phyloP scores from a whole-genome alignment of 2,797 vertebrate species.

The Bovichtus diacanthus region DNA sequence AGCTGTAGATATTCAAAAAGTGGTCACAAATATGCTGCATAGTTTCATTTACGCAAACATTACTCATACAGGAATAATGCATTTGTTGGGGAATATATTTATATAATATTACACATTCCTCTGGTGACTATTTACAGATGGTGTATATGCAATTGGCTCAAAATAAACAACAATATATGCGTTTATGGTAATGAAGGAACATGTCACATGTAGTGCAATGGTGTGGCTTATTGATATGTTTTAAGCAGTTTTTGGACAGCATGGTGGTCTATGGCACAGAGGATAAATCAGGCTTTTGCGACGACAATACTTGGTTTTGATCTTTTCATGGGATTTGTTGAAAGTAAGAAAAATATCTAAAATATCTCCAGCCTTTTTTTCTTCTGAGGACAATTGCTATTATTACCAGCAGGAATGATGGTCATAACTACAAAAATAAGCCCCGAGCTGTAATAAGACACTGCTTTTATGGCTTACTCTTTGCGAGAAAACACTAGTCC shows the following conservation, averaged over 20 bases:
- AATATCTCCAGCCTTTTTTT: not conserved
- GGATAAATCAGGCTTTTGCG: not conserved
- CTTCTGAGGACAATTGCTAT: not conserved
- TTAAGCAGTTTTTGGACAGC: not conserved
- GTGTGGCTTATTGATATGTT: not conserved
- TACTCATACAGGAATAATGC: not conserved
- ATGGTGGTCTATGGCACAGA: not conserved
- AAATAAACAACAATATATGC: not conserved
- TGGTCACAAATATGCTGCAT: not conserved
- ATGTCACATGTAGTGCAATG: not conserved
- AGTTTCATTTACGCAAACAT: not conserved
- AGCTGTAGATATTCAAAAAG: not conserved
- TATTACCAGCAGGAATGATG: not conserved
- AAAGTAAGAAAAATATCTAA: not conserved
- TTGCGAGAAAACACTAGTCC: constrained; percentile 4
- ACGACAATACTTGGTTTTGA: not conserved
- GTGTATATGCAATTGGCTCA: not conserved
- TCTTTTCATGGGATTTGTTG: not conserved
- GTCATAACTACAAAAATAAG: not conserved
- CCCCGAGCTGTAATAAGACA: not conserved
- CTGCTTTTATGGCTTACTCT: constrained; percentile 1
- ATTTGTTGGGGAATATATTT: constrained; percentile 10
- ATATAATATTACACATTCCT: constrained; percentile 1
- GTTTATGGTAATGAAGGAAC: not conserved
- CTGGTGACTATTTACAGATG: not conserved